Conservation (phyloP, 2,888 invertebrate species). For the Papilio demoleus region DNA sequence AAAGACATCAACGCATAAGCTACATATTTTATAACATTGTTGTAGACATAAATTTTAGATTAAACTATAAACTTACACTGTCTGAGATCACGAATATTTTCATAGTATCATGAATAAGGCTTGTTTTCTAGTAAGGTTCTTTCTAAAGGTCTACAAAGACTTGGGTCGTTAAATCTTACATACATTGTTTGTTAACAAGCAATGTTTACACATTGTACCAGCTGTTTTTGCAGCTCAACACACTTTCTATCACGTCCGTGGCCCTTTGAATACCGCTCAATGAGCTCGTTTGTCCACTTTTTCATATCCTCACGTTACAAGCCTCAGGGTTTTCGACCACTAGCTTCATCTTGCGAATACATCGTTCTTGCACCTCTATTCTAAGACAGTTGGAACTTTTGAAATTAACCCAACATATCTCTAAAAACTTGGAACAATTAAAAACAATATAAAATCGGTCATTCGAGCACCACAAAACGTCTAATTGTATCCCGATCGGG, state of each 20-base stretch:
- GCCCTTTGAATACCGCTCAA: slow-evolving; percentile 39
- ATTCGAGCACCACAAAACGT: slow-evolving; percentile 46
- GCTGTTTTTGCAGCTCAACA: slow-evolving; percentile 36
- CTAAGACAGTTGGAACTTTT: slow-evolving; percentile 35
- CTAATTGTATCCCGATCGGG: slow-evolving; percentile 51
- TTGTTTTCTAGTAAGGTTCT: slow-evolving; percentile 22
- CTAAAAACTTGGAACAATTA: slow-evolving; percentile 46
- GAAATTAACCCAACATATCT: slow-evolving; percentile 31
- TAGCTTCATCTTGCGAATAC: slow-evolving; percentile 20
- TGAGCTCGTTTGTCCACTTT: slow-evolving; percentile 32
- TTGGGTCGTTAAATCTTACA: slow-evolving; percentile 20
- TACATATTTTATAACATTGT: not conserved
- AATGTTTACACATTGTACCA: slow-evolving; percentile 27
- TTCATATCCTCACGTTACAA: slow-evolving; percentile 18
- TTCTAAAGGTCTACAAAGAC: slow-evolving; percentile 20
- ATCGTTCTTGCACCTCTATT: slow-evolving; percentile 19
- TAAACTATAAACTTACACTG: slow-evolving; percentile 11
- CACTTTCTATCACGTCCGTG: slow-evolving; percentile 38
- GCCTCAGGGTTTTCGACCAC: slow-evolving; percentile 18
- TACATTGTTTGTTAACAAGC: slow-evolving; percentile 35
- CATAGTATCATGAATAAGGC: slow-evolving; percentile 19
- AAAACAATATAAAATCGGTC: slow-evolving; percentile 44
- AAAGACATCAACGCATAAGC: slow-evolving; percentile 9
- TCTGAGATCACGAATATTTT: slow-evolving; percentile 10
- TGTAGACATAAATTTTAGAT: not conserved